Conservation (phyloP, 2,888 invertebrate genomes). For the Andrena dorsata region DNA sequence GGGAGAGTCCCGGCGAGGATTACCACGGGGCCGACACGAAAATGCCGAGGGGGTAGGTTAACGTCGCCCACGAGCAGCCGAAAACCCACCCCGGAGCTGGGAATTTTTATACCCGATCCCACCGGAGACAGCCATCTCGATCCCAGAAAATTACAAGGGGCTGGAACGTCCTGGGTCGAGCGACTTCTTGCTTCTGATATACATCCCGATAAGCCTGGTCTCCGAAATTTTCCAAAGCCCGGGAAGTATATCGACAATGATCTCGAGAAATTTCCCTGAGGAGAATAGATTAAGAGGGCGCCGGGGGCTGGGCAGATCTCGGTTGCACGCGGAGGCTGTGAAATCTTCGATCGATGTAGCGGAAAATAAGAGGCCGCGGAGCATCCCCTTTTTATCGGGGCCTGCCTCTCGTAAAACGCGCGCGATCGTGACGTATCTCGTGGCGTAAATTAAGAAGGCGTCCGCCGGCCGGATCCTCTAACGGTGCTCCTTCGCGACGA, state of each 20-base stretch:
- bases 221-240: slow-evolving; percentile 49
- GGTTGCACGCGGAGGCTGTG: background rate
- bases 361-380: slow-evolving; percentile 2
- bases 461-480: background rate
- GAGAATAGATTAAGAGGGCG: slow-evolving; percentile 49
- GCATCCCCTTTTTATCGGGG: background rate
- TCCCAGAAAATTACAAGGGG: slow-evolving; percentile 62
- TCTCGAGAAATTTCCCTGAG: slow-evolving; percentile 53
- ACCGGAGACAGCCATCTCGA: slow-evolving; percentile 49
- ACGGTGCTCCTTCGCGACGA: background rate
- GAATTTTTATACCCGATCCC: slow-evolving; percentile 70
- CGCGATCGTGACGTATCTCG: slow-evolving; percentile 7
- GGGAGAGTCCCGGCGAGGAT: slow-evolving; percentile 59
- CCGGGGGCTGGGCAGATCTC: background rate
- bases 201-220: slow-evolving; percentile 56
- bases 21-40: slow-evolving; percentile 64
- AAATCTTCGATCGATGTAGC: slow-evolving; percentile 24
- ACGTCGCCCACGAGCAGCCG: slow-evolving; percentile 62
- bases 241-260: slow-evolving; percentile 43
- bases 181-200: slow-evolving; percentile 52
- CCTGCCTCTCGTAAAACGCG: slow-evolving; percentile 3
- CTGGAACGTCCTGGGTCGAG: slow-evolving; percentile 34
- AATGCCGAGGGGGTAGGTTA: slow-evolving; percentile 69
- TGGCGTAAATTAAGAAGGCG: slow-evolving; percentile 9
- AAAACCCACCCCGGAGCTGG: slow-evolving; percentile 54